These are phyloP conservation scores for Silvanus unidentatus DNA, from an alignment of 2,888 invertebrate species.

Conservation along the genomic window DNA sequence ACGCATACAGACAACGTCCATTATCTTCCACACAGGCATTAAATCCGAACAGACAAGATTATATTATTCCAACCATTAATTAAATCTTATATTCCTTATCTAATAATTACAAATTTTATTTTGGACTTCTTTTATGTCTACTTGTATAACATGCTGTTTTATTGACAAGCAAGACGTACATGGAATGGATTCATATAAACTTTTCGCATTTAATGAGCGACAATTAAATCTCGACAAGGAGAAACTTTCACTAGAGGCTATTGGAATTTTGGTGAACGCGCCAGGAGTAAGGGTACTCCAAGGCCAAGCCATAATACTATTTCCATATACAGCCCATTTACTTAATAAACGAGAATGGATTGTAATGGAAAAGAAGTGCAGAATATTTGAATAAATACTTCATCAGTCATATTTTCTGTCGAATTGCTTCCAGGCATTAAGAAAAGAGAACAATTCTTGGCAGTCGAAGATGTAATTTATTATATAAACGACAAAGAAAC, in stretches of 20 bases:
- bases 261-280: no score
- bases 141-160: no score
- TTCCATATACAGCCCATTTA: no score
- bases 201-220: no score
- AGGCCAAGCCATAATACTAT: no score
- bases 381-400: constrained; percentile 34
- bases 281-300: no score
- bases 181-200: no score
- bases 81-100: constrained; percentile 13
- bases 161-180: no score
- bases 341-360: no score
- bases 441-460: constrained; percentile 9
- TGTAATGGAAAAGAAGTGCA: no score
- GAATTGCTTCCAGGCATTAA: constrained; percentile 11
- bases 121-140: neutral
- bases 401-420: constrained; percentile 22
- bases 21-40: constrained; percentile 18
- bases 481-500: constrained; percentile 40
- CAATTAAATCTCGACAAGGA: no score
- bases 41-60: constrained; percentile 20
- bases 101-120: constrained; percentile 17
- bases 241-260: no score
- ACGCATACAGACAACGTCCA: constrained; percentile 5
- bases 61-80: constrained; percentile 18
- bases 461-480: constrained; percentile 6